Percentiles rank a stretch among this genome's conserved stretches.
Evolutionary conservation across 1,140 invertebrate genomes (phyloP).

Genomic region (Holotrichia oblita): DNA sequence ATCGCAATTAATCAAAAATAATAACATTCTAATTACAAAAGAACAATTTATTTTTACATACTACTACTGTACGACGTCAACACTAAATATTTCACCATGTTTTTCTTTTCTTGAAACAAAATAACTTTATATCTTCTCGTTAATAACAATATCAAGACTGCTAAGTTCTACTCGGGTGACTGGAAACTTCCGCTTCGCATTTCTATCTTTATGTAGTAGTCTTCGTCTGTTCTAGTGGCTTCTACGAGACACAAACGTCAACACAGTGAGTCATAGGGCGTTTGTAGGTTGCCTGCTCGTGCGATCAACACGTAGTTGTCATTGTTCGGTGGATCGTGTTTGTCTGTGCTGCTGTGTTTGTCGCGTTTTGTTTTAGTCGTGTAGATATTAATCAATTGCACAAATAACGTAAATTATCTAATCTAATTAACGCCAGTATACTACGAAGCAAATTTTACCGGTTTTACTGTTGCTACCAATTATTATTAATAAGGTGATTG

Average conservation of each 20-base stretch:
- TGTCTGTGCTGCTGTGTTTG: neutral
- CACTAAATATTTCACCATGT: constrained; percentile 2
- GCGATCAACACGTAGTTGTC: neutral
- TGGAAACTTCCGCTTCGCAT: neutral
- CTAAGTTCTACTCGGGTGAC: neutral
- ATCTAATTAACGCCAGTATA: too few species aligned
- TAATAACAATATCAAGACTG: neutral
- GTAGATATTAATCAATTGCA: constrained; percentile 3
- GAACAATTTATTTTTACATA: neutral
- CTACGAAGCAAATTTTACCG: neutral
- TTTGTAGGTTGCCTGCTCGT: constrained; percentile 6
- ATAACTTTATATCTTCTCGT: neutral
- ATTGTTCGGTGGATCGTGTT: neutral
- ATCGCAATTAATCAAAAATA: neutral
- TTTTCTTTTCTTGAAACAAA: neutral
- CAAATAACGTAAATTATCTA: constrained; percentile 4
- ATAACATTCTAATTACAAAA: constrained; percentile 1
- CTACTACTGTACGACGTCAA: constrained; percentile 1
- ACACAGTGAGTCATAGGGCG: constrained; percentile 10
- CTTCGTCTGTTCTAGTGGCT: constrained; percentile 15
- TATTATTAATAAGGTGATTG: neutral
- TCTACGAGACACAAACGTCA: neutral
- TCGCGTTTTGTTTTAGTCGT: neutral
- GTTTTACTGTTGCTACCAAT: neutral
- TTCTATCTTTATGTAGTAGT: constrained; percentile 6